A percentile compares a stretch with the other conserved stretches of the same genome.
Conservation (phyloP, 2,797 vertebrate species). For the Todus mexicanus region DNA sequence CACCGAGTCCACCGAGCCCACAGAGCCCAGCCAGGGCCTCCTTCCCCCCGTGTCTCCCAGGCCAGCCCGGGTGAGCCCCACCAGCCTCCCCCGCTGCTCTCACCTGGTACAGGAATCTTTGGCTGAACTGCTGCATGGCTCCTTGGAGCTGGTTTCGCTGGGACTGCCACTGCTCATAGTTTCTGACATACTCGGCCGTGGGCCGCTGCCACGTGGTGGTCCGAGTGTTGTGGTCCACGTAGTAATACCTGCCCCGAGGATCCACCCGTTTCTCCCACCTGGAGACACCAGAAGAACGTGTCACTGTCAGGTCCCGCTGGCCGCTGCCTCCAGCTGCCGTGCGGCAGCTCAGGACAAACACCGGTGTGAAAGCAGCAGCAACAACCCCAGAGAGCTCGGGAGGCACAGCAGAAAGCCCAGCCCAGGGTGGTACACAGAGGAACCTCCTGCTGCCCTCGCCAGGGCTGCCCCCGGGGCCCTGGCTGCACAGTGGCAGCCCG, state of each 20-base stretch:
- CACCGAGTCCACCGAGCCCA: rapidly evolving
- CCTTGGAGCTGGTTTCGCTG: constrained; percentile 95
- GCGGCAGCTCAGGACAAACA: rapidly evolving
- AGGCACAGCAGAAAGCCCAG: background rate
- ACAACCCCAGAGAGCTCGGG: background rate
- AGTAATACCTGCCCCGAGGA: constrained; percentile 92
- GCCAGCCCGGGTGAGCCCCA: background rate
- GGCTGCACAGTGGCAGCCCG: background rate
- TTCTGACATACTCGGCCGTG: constrained; percentile 91
- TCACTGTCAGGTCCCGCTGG: background rate
- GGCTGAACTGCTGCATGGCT: constrained; percentile 98
- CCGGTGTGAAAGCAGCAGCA: background rate
- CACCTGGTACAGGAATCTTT: constrained; percentile 98
- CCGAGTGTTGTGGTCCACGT: constrained; percentile 96
- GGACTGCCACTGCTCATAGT: constrained; percentile 97
- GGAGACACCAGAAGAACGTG: background rate
- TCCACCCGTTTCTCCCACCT: constrained; percentile 98
- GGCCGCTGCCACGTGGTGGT: constrained; percentile 99
- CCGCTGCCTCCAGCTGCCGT: background rate
- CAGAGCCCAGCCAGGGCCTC: background rate
- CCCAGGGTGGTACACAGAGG: background rate
- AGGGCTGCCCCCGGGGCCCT: background rate
- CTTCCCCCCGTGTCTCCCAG: background rate
- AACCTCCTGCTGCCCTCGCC: background rate
- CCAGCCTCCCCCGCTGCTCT: background rate